Base-by-base conservation (phyloP, 2,113 vertebrate genomes). In the Grantiella picta region DNA sequence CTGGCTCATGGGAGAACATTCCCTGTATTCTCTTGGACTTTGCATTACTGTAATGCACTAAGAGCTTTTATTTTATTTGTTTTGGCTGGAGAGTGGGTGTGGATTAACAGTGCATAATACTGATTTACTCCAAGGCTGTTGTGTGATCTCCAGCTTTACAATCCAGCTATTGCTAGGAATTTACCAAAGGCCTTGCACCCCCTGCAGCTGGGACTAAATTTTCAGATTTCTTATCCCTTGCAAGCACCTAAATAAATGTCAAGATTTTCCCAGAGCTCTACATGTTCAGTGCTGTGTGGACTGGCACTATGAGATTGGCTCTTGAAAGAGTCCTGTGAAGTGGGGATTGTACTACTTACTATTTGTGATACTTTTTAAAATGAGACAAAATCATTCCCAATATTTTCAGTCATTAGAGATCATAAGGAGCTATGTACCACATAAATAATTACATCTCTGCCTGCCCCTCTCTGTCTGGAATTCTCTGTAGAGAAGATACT, bases 41-140 rank as follows among this genome's bases (percentile, higher is more conserved):
- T 91, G 94, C 84, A 73, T 82, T 85, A 86, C 45, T 42, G 59
- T 77, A 90, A 90, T 69, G 35, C 66, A 66, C 66, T 77, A 63
- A 92, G 79, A 91, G 79, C 87, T 95, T 90, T 81, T 88, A 77
- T 80, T 91, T 87, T 89, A 79, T 89, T 91, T 90, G 88, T 91
- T 93, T 90, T 91, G 85, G 52, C 75, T 90, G 71, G 54, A 36
- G 36, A 72, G 59, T 21, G 50, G 84, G 82, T 69, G 84, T 91
- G 84, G 87, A 95, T 95, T 91, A 97, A 77, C 91, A 63, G 53
- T 22, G 45, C 52, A 44, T 77, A 88, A 83, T 36, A 88, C 64
- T 70, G 87, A 59, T 91, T 92, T 82, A 77, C 36, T 80, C 71
- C 87, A 73, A 83, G 88, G 75, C 89, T 85, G 66, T 29, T 73